phyloP scores from a whole-genome alignment of 2,113 vertebrate genomes.

The Egretta garzetta region DNA sequence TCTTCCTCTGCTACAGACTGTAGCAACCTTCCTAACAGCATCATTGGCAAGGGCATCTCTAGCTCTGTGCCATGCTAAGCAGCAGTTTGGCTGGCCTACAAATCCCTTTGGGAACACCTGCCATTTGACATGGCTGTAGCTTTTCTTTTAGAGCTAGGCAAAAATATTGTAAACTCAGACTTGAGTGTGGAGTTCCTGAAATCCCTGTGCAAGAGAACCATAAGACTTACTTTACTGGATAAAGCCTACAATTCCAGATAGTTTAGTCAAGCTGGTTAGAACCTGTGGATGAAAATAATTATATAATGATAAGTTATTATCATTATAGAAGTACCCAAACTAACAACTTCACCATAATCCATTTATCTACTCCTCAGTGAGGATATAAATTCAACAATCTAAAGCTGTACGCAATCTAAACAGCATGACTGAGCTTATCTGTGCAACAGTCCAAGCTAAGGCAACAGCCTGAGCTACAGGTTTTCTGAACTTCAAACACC shows the following conservation, averaged over 20 bases:
- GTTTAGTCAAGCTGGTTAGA: background rate
- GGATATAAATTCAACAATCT: background rate
- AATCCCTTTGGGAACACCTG: background rate
- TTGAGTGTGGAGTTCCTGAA: background rate
- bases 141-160: background rate
- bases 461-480: background rate
- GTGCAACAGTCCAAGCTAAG: background rate
- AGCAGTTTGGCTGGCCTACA: background rate
- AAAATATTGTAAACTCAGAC: background rate
- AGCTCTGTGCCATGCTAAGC: background rate
- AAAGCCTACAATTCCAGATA: background rate
- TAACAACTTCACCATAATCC: background rate
- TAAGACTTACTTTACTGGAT: background rate
- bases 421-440: accelerated
- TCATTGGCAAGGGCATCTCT: background rate
- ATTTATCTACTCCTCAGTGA: background rate
- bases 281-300: background rate
- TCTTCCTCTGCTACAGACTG: background rate
- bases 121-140: background rate
- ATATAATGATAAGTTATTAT: background rate
- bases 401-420: background rate
- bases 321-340: background rate
- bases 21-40: background rate
- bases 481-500: background rate
- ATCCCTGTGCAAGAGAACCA: background rate